Base-by-base conservation (phyloP, 2,888 invertebrate species). In the Idaea aversata region DNA sequence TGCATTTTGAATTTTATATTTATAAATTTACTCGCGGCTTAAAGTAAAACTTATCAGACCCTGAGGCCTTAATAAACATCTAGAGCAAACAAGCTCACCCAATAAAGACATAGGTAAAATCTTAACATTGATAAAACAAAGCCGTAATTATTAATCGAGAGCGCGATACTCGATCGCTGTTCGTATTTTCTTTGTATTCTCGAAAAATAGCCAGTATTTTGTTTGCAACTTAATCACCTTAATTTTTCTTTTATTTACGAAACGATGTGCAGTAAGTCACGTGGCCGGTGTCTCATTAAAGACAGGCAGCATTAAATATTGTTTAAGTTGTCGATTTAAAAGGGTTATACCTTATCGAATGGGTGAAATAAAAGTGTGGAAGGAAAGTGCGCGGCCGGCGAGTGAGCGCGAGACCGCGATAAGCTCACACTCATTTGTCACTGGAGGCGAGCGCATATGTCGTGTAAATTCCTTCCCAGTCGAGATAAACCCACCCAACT, bases 341-440 rank as follows among this genome's bases (percentile, higher is more conserved):
- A 68, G 69, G 70, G 72, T 69, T 73, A 73, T 77, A 76, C 78
- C 73, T 78, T 77, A 79, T 78, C 76, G 68, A 66, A 70, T 69
- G 70, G 72, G 70, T 73, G 69, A 73, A 81, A 82, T 80, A 78
- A 83, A 82, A 82, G 77, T 76, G 73, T 65, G 74, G 71, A 75
- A 75, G 76, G 80, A 80, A 79, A 81, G 83, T 81, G 77, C 72
- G 73, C 75, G 78, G 76, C 73, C 78, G 78, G 78, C 80, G 79
- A 83, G 83, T 82, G 78, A 77, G 77, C 74, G 77, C 78, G 77
- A 73, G 75, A 69, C 67, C 64, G 72, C 82, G 91, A 90, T 91
- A 91, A 90, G 85, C 79, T 68, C 82, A 77, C 81, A 78, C 87
- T 91, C 91, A 92, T 92, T 92, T 92, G 92, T 92, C 92, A 91